A percentile compares a stretch with the other conserved stretches of the same genome.
These are phyloP conservation scores for Cirrhinus mrigala DNA, from an alignment of 2,797 vertebrate genomes.

Conservation along the genomic window DNA sequence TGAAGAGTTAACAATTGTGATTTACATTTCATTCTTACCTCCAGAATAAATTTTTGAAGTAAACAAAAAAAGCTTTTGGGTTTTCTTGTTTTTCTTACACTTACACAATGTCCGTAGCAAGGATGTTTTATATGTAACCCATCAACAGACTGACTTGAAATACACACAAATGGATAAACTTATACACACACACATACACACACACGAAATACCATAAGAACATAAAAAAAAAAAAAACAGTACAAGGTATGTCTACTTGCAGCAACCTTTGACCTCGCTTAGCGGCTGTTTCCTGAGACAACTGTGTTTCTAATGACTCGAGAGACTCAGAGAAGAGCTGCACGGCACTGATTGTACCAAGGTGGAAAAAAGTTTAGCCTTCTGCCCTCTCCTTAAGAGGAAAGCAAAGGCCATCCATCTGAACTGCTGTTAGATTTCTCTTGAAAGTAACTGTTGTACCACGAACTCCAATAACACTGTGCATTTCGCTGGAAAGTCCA, in stretches of 20 bases:
- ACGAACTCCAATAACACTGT: slow-evolving; percentile 15
- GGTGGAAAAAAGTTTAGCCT: slow-evolving; percentile 81
- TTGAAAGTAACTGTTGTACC: slow-evolving; percentile 10
- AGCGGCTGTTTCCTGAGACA: slow-evolving; percentile 79
- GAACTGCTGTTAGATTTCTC: slow-evolving; percentile 24
- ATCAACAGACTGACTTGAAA: slow-evolving; percentile 24
- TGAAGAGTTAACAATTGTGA: slow-evolving; percentile 23
- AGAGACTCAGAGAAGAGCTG: slow-evolving; percentile 72
- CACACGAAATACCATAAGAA: slow-evolving; percentile 31
- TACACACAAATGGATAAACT: background rate
- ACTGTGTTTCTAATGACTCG: slow-evolving; percentile 70
- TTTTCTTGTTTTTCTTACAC: slow-evolving; percentile 5
- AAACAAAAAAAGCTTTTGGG: background rate
- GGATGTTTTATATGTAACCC: background rate
- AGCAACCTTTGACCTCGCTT: slow-evolving; percentile 77
- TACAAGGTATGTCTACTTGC: slow-evolving; percentile 64
- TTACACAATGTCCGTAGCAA: background rate
- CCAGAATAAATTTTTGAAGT: slow-evolving; percentile 42
- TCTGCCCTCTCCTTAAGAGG: slow-evolving; percentile 76
- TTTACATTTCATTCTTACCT: slow-evolving; percentile 19
- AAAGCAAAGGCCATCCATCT: slow-evolving; percentile 56
- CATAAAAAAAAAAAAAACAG: slow-evolving; percentile 13
- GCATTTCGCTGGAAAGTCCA: background rate
- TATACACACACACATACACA: slow-evolving; percentile 2
- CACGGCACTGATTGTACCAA: slow-evolving; percentile 76